phyloP scores from a whole-genome alignment of 1,140 invertebrate species.

The Drosophila sucinea region DNA sequence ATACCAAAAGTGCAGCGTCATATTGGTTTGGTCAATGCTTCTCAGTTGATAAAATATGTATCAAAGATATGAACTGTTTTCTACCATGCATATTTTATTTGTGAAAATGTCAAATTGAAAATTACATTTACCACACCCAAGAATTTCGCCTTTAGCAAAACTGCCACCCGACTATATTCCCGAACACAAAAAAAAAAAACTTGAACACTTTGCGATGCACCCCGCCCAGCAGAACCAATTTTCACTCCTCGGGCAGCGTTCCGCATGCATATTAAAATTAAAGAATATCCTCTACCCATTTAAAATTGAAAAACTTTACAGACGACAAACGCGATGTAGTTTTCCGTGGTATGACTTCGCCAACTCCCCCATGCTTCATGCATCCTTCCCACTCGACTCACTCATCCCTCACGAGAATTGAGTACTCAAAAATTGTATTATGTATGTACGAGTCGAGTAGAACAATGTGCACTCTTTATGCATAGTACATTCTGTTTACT shows the following conservation, averaged over 20 bases:
- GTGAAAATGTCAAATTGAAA: not conserved
- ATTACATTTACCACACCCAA: not conserved
- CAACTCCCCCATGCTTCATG: constrained; percentile 8
- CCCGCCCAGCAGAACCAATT: not conserved
- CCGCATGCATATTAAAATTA: constrained; percentile 56
- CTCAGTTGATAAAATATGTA: not conserved
- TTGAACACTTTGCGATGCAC: not conserved
- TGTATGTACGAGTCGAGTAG: constrained; percentile 13
- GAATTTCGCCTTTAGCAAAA: not conserved
- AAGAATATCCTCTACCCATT: constrained; percentile 45
- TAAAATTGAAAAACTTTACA: constrained; percentile 12
- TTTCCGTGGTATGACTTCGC: constrained; percentile 44
- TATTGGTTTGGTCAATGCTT: not conserved
- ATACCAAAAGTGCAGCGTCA: too few relatives aligned
- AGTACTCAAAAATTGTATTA: constrained; percentile 28
- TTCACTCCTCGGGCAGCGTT: constrained; percentile 26
- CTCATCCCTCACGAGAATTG: constrained; percentile 14
- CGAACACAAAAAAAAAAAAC: not conserved
- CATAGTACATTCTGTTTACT: constrained; percentile 61
- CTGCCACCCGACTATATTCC: not conserved
- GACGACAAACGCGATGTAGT: constrained; percentile 41
- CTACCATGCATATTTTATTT: not conserved
- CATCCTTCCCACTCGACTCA: constrained; percentile 1
- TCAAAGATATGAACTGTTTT: not conserved
- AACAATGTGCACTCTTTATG: constrained; percentile 45